These are phyloP conservation scores for Dryoscopus gambensis DNA, from an alignment of 2,113 vertebrate genomes.

Conservation along the genomic window DNA sequence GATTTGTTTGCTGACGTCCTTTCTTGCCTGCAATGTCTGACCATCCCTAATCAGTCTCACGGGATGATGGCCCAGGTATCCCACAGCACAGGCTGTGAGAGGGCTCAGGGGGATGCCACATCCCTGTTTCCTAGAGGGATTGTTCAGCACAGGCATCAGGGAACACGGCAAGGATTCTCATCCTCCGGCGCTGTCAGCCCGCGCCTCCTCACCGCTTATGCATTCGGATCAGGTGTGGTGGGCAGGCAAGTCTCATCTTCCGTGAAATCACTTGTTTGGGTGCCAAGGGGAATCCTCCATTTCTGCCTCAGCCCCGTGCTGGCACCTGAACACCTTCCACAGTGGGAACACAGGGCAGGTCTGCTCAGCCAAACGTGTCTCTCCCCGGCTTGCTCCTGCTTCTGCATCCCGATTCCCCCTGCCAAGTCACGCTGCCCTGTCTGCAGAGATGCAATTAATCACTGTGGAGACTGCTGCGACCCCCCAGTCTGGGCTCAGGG, in stretches of 20 bases:
- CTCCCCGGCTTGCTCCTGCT: background rate
- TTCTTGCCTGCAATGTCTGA: background rate
- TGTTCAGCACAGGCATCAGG: accelerated
- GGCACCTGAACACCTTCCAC: background rate
- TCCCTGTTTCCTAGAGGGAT: background rate
- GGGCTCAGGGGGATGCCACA: background rate
- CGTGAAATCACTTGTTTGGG: background rate
- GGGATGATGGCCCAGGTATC: background rate
- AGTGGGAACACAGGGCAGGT: background rate
- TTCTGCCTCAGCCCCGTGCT: background rate
- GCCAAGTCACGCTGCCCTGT: background rate
- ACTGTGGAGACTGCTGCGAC: background rate
- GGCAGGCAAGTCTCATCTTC: background rate
- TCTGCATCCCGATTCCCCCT: background rate
- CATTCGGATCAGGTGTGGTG: background rate
- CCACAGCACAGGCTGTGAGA: background rate
- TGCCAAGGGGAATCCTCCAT: background rate
- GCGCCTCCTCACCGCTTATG: background rate
- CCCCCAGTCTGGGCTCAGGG: background rate
- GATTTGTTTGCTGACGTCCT: background rate
- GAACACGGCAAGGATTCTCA: accelerated
- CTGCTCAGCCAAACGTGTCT: background rate
- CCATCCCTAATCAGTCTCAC: background rate
- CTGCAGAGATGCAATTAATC: background rate
- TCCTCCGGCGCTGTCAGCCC: background rate